These are phyloP conservation scores for Nysson spinosus DNA, from an alignment of 2,888 invertebrate species.

Conservation along the genomic window DNA sequence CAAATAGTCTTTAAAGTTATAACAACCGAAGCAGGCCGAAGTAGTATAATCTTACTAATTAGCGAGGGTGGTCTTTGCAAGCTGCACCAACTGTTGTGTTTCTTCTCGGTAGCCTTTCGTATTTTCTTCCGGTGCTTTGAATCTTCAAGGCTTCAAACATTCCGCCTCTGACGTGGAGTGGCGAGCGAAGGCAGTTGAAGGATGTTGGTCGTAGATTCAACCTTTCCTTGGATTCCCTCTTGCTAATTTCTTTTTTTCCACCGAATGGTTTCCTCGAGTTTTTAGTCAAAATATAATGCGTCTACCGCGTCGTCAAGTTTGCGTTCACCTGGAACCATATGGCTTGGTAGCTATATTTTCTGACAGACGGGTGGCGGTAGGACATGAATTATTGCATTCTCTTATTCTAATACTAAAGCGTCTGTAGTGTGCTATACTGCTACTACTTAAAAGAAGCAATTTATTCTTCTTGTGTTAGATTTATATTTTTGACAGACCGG, in stretches of 20 bases:
- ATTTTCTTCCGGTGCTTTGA: constrained; percentile 36
- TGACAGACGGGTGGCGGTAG: constrained; percentile 10
- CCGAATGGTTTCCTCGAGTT: not conserved
- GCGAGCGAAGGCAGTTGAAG: constrained; percentile 5
- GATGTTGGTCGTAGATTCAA: constrained; percentile 7
- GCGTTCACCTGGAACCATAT: constrained; percentile 12
- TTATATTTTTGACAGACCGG: no score
- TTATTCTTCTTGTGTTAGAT: no score
- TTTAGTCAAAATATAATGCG: constrained; percentile 19
- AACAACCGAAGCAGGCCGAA: constrained; percentile 41
- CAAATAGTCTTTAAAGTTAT: constrained; percentile 48
- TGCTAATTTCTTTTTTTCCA: constrained; percentile 14
- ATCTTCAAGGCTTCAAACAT: constrained; percentile 39
- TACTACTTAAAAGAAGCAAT: constrained; percentile 43
- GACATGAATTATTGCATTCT: constrained; percentile 47
- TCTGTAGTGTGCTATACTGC: constrained; percentile 26
- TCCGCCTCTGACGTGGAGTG: not conserved
- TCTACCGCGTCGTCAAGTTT: not conserved
- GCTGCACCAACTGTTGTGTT: constrained; percentile 35
- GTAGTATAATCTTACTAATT: constrained; percentile 62
- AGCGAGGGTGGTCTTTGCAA: constrained; percentile 57
- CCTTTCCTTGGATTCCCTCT: constrained; percentile 25
- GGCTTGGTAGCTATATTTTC: constrained; percentile 32
- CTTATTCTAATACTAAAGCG: constrained; percentile 9
- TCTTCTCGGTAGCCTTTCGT: constrained; percentile 29